Evolutionary conservation across 2,113 vertebrate genomes (phyloP).

Genomic region (Pipa parva): DNA sequence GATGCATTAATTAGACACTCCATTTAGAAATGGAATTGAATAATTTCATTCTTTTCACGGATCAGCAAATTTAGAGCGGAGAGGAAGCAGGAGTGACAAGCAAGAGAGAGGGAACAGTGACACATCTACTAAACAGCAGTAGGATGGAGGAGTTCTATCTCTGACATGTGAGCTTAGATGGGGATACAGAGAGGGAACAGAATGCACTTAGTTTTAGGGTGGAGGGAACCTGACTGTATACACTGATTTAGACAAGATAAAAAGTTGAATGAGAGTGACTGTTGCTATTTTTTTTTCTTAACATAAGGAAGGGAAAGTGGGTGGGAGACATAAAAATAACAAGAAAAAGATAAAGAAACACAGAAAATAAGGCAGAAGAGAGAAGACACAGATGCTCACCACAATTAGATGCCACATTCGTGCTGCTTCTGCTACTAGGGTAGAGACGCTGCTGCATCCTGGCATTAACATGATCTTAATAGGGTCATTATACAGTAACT

Average conservation of each 20-base stretch:
- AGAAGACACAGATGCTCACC: slow-evolving; percentile 57
- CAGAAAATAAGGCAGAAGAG: not conserved
- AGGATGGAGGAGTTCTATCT: no score
- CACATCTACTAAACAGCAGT: not conserved
- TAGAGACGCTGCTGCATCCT: slow-evolving; percentile 89
- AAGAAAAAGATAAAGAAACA: not conserved
- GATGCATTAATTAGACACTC: not conserved
- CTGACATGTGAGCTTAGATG: not conserved
- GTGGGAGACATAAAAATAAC: not conserved
- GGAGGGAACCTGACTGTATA: no score
- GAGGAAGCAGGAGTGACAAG: not conserved
- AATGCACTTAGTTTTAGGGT: no score
- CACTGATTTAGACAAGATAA: no score
- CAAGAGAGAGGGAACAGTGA: no score
- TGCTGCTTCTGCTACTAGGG: slow-evolving; percentile 85
- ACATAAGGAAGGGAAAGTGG: not conserved
- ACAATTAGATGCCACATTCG: slow-evolving; percentile 97
- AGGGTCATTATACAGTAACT: slow-evolving; percentile 90
- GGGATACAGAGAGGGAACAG: not conserved
- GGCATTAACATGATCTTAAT: slow-evolving; percentile 96
- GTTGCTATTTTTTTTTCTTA: no score
- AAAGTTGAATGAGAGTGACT: no score
- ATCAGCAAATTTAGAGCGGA: not conserved
- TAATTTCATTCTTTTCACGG: not conserved
- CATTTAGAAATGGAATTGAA: not conserved